Evolutionary conservation across 2,888 invertebrate species (phyloP).

Genomic region (Periphyllus acericola): DNA sequence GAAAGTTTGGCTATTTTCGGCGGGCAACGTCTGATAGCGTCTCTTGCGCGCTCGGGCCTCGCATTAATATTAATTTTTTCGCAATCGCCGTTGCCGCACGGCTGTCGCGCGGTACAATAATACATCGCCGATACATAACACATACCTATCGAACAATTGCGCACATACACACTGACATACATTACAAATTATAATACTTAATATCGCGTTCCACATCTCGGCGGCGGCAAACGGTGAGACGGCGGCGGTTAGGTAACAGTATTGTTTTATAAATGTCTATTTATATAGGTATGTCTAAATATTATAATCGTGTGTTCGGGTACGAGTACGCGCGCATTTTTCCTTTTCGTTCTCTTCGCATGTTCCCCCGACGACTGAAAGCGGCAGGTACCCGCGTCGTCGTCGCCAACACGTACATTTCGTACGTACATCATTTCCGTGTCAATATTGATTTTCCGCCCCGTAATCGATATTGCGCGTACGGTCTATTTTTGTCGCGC

Average conservation of each 20-base stretch:
- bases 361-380: too few species aligned
- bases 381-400: too few species aligned
- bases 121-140: background rate
- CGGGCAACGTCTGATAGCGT: constrained; percentile 15
- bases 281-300: background rate
- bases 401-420: background rate
- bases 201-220: background rate
- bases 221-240: background rate
- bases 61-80: background rate
- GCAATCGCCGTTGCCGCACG: background rate
- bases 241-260: background rate
- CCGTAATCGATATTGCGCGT: background rate
- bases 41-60: background rate
- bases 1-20: constrained; percentile 45
- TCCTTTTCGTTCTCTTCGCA: too few species aligned
- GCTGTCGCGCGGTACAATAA: background rate
- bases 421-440: background rate
- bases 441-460: background rate
- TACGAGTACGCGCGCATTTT: background rate
- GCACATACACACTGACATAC: background rate
- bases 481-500: background rate
- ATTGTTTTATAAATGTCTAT: background rate
- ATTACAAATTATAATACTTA: background rate
- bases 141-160: background rate
- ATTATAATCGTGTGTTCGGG: too few species aligned